Percentiles rank a stretch among this genome's conserved stretches.
Conservation (phyloP, 2,888 invertebrate genomes). For the Doris montereyensis region DNA sequence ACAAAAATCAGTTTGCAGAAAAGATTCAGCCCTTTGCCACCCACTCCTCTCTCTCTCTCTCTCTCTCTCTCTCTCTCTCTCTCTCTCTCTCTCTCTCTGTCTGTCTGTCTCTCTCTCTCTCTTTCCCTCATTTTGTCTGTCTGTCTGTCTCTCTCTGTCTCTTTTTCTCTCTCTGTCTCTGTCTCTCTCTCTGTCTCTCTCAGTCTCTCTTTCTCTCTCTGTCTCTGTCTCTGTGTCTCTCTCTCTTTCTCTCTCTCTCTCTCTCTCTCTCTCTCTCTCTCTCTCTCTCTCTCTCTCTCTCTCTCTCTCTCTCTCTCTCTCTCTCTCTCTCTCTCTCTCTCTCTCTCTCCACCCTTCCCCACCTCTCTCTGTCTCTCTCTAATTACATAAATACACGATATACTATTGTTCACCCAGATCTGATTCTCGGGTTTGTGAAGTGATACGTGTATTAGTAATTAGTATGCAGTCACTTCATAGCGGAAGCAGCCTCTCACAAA, state of each 20-base stretch:
- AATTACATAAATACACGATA: background rate
- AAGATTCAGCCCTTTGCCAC: background rate
- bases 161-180: no score
- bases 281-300: slow-evolving; percentile 6
- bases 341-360: background rate
- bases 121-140: no score
- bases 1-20: background rate
- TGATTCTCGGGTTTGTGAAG: no score
- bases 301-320: background rate
- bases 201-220: background rate
- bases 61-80: slow-evolving; percentile 22
- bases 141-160: background rate
- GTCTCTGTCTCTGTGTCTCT: background rate
- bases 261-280: background rate
- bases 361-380: background rate
- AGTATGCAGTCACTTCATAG: no score
- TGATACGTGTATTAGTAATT: no score
- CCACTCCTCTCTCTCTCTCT: background rate
- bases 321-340: background rate
- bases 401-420: no score
- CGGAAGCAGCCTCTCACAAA: no score
- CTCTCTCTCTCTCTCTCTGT: slow-evolving; percentile 4
- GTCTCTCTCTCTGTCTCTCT: background rate
- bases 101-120: slow-evolving; percentile 4
- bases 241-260: background rate